phyloP scores from a whole-genome alignment of 2,113 vertebrate species.

The Leucosticte australis region DNA sequence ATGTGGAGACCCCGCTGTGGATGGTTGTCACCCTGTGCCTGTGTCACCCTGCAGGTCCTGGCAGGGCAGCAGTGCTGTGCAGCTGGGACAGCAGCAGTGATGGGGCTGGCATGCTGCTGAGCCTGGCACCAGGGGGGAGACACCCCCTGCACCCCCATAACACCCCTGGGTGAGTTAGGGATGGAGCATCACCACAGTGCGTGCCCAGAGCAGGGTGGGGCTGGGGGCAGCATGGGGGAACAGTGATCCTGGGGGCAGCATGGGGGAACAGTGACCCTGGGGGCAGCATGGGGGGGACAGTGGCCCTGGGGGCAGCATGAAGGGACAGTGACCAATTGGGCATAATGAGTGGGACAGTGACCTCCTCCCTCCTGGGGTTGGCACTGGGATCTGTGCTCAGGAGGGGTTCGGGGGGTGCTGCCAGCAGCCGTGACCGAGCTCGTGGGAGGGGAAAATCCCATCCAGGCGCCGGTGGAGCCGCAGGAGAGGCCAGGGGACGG shows the following conservation, averaged over 20 bases:
- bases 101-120: neutral
- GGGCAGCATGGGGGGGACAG: too few species aligned
- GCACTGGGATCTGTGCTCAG: neutral
- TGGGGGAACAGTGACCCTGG: neutral
- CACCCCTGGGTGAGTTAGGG: rapidly evolving
- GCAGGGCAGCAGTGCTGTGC: too few species aligned
- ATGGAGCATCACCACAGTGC: rapidly evolving
- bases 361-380: neutral
- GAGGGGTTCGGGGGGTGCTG: rapidly evolving
- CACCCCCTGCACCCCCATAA: rapidly evolving
- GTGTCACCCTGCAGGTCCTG: neutral
- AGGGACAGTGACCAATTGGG: neutral
- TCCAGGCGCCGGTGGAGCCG: rapidly evolving
- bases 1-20: rapidly evolving
- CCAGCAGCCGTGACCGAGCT: neutral
- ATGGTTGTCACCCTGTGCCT: neutral
- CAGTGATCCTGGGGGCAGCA: neutral
- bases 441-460: rapidly evolving
- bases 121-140: rapidly evolving
- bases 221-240: neutral
- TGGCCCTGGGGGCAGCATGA: neutral
- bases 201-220: neutral
- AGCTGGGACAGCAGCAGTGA: neutral
- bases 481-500: neutral
- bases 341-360: rapidly evolving